Percentiles rank a stretch among this genome's conserved stretches.
These are phyloP conservation scores for Dicaeum eximium DNA, from an alignment of 2,113 vertebrate species.

Conservation along the genomic window DNA sequence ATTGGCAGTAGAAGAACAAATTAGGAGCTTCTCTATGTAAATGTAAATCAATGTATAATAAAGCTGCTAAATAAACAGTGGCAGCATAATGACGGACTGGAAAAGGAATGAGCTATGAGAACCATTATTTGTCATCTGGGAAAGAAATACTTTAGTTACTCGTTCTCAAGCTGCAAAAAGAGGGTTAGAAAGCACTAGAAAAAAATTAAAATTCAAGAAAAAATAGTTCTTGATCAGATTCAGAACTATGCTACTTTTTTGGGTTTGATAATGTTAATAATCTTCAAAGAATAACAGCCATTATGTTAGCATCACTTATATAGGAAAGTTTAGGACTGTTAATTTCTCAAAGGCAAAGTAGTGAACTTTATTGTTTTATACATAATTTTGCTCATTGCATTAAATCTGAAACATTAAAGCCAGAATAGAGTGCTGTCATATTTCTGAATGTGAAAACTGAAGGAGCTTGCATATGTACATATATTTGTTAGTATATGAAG, in stretches of 20 bases:
- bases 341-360: background rate
- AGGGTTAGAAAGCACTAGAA: background rate
- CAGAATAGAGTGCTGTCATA: background rate
- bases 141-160: background rate
- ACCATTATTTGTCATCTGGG: background rate
- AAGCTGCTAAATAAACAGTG: background rate
- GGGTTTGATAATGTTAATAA: background rate
- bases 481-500: background rate
- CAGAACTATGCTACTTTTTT: background rate
- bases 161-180: background rate
- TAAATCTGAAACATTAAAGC: background rate
- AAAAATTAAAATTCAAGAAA: background rate
- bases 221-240: background rate
- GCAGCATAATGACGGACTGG: background rate
- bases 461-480: background rate
- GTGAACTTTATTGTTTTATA: background rate
- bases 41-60: background rate
- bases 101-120: background rate
- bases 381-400: background rate
- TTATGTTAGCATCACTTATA: background rate
- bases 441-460: background rate
- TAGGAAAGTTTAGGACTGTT: background rate
- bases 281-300: background rate
- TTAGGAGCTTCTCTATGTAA: background rate
- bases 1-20: background rate